Conservation (phyloP, 2,113 vertebrate species). For the Sturnus vulgaris region DNA sequence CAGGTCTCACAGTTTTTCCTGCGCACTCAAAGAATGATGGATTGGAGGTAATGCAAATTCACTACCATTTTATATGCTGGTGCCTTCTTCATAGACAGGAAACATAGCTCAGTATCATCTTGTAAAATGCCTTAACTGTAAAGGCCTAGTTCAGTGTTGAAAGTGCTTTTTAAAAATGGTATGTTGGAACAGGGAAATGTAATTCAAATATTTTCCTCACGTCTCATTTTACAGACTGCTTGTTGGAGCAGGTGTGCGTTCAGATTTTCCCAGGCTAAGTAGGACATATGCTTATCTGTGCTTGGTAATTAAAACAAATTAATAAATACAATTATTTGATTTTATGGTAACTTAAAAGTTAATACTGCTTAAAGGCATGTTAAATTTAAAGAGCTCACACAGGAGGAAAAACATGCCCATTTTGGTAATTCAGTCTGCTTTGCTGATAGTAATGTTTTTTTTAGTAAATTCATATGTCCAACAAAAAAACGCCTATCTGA, state of each 20-base stretch:
- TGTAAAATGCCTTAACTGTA: slow-evolving; percentile 87
- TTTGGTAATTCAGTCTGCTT: neutral
- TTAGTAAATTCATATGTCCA: neutral
- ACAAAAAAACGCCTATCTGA: neutral
- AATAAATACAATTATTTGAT: slow-evolving; percentile 75
- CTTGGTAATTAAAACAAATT: slow-evolving; percentile 73
- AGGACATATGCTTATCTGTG: slow-evolving; percentile 56
- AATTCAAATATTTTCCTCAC: slow-evolving; percentile 70
- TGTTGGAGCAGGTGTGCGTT: slow-evolving; percentile 55
- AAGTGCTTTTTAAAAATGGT: slow-evolving; percentile 68
- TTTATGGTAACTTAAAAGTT: slow-evolving; percentile 73
- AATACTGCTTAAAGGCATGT: slow-evolving; percentile 47
- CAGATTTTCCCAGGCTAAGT: slow-evolving; percentile 51
- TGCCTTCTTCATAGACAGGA: slow-evolving; percentile 83
- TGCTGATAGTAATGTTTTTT: neutral
- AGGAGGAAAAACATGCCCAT: neutral
- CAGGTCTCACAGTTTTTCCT: slow-evolving; percentile 79
- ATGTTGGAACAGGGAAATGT: slow-evolving; percentile 54
- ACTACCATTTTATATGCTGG: slow-evolving; percentile 96
- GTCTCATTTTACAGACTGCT: slow-evolving; percentile 50
- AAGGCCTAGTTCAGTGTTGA: slow-evolving; percentile 67
- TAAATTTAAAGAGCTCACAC: slow-evolving; percentile 41
- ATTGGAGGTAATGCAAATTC: slow-evolving; percentile 99
- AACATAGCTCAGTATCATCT: slow-evolving; percentile 96
- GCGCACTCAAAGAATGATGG: slow-evolving; percentile 88